Evolutionary conservation across 1,140 invertebrate species (phyloP), one percentile per base, ranked within the genome.

Genomic region (Saccostrea echinata): DNA sequence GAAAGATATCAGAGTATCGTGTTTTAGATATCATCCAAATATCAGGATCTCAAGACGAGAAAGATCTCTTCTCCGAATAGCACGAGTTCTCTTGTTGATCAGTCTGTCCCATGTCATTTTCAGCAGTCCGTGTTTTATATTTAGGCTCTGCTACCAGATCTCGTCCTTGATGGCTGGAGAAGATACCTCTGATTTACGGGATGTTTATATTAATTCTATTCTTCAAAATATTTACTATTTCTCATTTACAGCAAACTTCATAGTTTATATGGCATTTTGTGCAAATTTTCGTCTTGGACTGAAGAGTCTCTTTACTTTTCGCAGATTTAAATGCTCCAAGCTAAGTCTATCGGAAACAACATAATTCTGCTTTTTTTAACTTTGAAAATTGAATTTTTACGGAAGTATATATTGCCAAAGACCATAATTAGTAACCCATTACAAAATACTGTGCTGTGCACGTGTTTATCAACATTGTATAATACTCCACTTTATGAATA

Each of bases 221-320:
- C 94, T 93, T 89, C 96, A 95, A 89, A 93, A 95, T 27, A 94
- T 97, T 16, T 98, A 97, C 94, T 96, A 97, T 90, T 97, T 97
- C 18, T 97, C 97, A 94, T 98, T 97, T 91, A 97, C 97, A 86
- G 97, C 98, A 76, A 98, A 98, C 95, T 97, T 98, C 93, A 95
- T 97, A 21, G 95, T 98, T 43, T 98, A 98, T 94, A 97, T 97
- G 91, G 95, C 97, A 86, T 97, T 96, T 91, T 97, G 97, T 2
- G 96, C 97, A 92, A 98, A 98, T 95, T 98, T 76, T 76, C 68
- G 68, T 33, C 68, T 76, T 27, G 96, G 86, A 68, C 71, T 85
- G 18, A 88, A 68, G 52, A 55, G 24, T 24, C 9, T 90, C 18
- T 86, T 90, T 68, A 12, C 24, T 6, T 16, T 71, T 6, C 33